Base-by-base conservation (phyloP, 2,888 invertebrate species). In the Scaptomyza flava region DNA sequence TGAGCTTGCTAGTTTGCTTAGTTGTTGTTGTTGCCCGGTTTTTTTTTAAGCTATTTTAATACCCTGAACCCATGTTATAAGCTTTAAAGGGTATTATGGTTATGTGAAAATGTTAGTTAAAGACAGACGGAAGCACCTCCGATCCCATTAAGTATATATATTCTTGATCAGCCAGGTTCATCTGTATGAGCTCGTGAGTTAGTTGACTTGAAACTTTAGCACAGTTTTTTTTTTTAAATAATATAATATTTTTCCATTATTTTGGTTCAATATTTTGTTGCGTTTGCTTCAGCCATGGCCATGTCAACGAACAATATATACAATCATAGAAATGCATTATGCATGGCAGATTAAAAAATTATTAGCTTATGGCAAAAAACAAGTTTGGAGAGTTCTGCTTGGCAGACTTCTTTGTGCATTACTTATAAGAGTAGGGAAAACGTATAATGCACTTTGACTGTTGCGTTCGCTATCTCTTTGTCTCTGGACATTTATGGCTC, bases 341-440 rank as follows among this genome's bases (percentile, higher is more conserved):
- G 69, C 74, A 87, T 82, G 77, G 67, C 61, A 80, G 83, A 80
- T 86, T 86, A 80, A 80, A 66, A 80, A 82, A 85, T 87, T 87
- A 87, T 87, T 85, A 79, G 87, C 70, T 67, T 63, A 66, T 72
- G 62, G 54, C 67, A 62, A 20, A 20, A 11, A 43, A 20, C 12
- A 43, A 36, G 34, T 36, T 51, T 23, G 14, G 8, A 7, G 14
- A 48, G 70, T 69, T 74, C 17, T 59, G 46, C 43, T 68, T 47
- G 45, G 45, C 12, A 38, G 52, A 53, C 45, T 47, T 43, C 56
- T 27, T 50, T 34, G 41, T 48, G 50, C 51, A 48, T 52, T 56
- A 38, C 46, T 41, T 42, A 12, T 14, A 38, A 38, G 14, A 0
- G 2, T 2, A 5, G 12, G 41, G 20, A n/a, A 50, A 17, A 14